Evolutionary conservation across 1,140 invertebrate species (phyloP).

Genomic region (Zaprionus tsacasi): DNA sequence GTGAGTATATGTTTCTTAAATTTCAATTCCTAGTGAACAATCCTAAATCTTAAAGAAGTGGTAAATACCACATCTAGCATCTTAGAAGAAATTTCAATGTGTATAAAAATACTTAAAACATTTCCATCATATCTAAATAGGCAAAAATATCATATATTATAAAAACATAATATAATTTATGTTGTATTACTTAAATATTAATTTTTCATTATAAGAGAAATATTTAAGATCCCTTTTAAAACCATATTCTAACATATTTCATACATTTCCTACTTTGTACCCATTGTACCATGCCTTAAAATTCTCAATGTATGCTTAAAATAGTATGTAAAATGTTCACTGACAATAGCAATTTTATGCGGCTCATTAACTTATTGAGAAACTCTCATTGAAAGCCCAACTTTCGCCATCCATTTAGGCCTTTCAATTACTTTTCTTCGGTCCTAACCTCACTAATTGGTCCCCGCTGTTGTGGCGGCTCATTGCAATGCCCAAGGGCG

Average conservation of each 20-base stretch:
- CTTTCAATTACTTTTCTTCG: constrained; percentile 37
- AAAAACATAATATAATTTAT: too few relatives aligned
- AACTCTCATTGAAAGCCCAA: constrained; percentile 13
- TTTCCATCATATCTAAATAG: not conserved
- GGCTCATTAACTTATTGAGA: constrained; percentile 25
- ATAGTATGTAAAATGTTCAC: not conserved
- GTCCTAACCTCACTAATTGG: constrained; percentile 39
- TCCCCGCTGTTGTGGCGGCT: constrained; percentile 19
- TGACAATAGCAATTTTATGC: not conserved
- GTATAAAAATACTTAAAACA: not conserved
- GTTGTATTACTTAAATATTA: too few relatives aligned
- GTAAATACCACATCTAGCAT: not conserved
- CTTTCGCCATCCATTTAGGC: constrained; percentile 22
- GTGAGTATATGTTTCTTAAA: not conserved
- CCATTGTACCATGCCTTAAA: too few relatives aligned
- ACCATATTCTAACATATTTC: too few relatives aligned
- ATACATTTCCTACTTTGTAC: too few relatives aligned
- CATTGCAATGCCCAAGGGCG: constrained; percentile 24
- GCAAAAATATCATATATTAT: not conserved
- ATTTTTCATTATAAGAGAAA: not conserved
- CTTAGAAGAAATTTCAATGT: too few relatives aligned
- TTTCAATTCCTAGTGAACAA: not conserved
- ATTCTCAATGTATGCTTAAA: too few relatives aligned
- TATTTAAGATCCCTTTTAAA: not conserved
- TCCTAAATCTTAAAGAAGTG: not conserved